Evolutionary conservation across 2,888 invertebrate species (phyloP).

Genomic region (Herminia tarsipennalis): DNA sequence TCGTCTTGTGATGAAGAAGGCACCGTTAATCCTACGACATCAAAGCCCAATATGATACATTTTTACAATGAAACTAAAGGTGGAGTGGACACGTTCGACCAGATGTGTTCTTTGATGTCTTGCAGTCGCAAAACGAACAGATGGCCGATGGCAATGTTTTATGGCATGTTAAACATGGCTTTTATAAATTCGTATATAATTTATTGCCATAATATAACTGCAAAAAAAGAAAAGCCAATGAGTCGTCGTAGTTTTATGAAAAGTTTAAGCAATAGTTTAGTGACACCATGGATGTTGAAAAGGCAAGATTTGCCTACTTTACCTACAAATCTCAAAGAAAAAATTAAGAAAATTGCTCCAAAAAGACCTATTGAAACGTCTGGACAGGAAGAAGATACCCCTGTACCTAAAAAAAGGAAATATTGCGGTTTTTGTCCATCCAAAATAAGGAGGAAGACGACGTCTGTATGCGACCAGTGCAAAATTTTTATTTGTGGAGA

Average conservation of each 20-base stretch:
- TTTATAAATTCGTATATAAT: slow-evolving; percentile 29
- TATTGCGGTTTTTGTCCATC: background rate
- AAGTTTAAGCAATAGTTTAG: slow-evolving; percentile 1
- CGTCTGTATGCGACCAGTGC: background rate
- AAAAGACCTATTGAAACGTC: too few species aligned
- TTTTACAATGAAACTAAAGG: slow-evolving; percentile 41
- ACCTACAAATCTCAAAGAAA: background rate
- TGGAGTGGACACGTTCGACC: slow-evolving; percentile 36
- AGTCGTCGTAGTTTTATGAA: slow-evolving; percentile 9
- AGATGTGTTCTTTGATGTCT: slow-evolving; percentile 29
- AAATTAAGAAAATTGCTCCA: background rate
- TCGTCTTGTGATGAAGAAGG: slow-evolving; percentile 14
- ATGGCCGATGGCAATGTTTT: slow-evolving; percentile 36
- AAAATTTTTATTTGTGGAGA: background rate
- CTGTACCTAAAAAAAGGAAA: background rate
- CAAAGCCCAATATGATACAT: slow-evolving; percentile 31
- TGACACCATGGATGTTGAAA: slow-evolving; percentile 2
- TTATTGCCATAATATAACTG: slow-evolving; percentile 9
- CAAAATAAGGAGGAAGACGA: background rate
- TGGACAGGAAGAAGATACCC: background rate
- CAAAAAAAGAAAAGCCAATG: slow-evolving; percentile 22
- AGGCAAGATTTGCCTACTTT: slow-evolving; percentile 4
- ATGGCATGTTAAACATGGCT: slow-evolving; percentile 34
- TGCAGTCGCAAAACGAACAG: slow-evolving; percentile 31
- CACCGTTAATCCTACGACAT: background rate